phyloP scores from a whole-genome alignment of 2,113 vertebrate genomes.

The Merops nubicus region DNA sequence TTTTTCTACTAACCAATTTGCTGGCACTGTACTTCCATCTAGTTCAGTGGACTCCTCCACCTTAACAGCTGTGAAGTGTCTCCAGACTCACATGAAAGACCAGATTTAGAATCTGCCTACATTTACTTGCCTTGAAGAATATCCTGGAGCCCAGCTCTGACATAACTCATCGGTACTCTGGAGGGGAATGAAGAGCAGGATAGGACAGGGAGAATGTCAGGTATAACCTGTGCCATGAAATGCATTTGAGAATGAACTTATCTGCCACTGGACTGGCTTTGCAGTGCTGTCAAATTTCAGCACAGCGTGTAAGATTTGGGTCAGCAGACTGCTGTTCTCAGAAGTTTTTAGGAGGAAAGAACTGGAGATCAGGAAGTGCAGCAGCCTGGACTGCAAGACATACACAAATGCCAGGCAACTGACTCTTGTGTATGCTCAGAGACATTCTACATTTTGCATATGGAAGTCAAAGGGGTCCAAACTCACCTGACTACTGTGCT shows the following conservation, averaged over 20 bases:
- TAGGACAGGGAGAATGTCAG: neutral
- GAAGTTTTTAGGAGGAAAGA: neutral
- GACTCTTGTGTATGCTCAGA: neutral
- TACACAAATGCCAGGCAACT: neutral
- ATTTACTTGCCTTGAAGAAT: neutral
- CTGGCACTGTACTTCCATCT: neutral
- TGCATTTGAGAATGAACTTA: neutral
- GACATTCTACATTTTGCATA: neutral
- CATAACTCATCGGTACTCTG: neutral
- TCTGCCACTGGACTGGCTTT: neutral
- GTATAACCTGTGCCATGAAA: neutral
- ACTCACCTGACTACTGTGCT: neutral
- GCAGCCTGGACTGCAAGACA: neutral
- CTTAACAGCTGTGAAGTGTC: neutral
- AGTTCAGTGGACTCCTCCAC: neutral
- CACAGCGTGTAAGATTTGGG: rapidly evolving
- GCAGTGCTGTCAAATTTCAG: neutral
- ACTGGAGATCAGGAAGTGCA: neutral
- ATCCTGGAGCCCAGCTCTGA: neutral
- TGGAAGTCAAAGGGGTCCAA: neutral
- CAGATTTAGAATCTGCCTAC: neutral
- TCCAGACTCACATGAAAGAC: neutral
- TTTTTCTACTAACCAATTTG: neutral
- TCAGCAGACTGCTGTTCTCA: neutral
- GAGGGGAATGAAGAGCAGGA: neutral